A percentile compares a stretch with the other conserved stretches of the same genome.
Evolutionary conservation across 2,797 vertebrate species (phyloP).

Genomic region (Yasuhikotakia modesta): DNA sequence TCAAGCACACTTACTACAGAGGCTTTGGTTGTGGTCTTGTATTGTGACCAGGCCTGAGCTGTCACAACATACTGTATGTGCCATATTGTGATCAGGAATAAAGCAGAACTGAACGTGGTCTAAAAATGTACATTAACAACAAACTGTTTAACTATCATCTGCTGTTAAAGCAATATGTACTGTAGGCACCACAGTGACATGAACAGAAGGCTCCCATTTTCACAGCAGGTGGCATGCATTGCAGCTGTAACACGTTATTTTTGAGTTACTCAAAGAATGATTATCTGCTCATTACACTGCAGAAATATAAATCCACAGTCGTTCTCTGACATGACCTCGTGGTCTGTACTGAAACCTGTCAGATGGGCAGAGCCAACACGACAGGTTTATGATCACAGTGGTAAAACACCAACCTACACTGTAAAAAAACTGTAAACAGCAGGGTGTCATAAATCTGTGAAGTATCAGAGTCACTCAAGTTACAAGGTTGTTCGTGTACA

Average conservation of each 20-base stretch:
- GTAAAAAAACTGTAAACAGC: too few species aligned
- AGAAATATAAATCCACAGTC: background rate
- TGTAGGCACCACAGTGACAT: constrained; percentile 27
- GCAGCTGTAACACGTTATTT: constrained; percentile 17
- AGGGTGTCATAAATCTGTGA: too few species aligned
- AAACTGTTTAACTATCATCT: constrained; percentile 29
- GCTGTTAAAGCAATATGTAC: constrained; percentile 19
- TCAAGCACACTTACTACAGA: background rate
- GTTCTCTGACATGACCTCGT: background rate
- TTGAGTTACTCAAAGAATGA: constrained; percentile 25
- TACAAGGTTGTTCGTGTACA: too few species aligned
- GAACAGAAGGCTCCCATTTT: constrained; percentile 31
- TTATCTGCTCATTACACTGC: background rate
- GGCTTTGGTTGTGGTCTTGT: background rate
- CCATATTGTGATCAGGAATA: background rate
- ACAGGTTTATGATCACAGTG: background rate
- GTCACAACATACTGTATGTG: background rate
- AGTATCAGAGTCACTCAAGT: too few species aligned
- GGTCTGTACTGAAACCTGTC: constrained; percentile 4
- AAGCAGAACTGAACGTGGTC: background rate
- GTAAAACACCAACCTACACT: background rate
- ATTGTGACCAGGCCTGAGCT: background rate
- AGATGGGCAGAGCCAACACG: background rate
- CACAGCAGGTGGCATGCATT: constrained; percentile 40
- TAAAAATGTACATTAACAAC: background rate